Percentiles rank a stretch among this genome's conserved stretches.
phyloP scores from a whole-genome alignment of 2,888 invertebrate species.

The Noctua janthina region DNA sequence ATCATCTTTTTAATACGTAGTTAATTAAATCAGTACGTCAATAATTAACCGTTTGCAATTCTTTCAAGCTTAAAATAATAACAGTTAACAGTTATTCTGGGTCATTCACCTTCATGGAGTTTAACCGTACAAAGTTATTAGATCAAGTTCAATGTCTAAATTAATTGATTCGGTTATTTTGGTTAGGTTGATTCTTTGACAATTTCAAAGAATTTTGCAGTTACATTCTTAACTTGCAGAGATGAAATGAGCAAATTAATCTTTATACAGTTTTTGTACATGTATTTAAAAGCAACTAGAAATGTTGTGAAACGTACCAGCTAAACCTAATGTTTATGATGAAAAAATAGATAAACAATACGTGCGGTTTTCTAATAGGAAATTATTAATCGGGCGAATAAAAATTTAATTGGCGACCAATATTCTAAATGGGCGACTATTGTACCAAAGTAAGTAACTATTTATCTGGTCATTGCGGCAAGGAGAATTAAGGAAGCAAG shows the following conservation, averaged over 20 bases:
- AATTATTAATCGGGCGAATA: too few relatives aligned
- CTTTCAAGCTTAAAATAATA: constrained; percentile 4
- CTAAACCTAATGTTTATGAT: too few relatives aligned
- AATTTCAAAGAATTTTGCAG: neutral
- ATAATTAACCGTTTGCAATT: neutral
- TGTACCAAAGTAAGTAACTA: too few relatives aligned
- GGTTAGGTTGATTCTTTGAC: neutral
- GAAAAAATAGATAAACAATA: neutral
- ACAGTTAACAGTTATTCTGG: neutral
- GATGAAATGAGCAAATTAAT: neutral
- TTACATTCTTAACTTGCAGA: neutral
- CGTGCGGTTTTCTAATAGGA: neutral
- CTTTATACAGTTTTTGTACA: neutral
- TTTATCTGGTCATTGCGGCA: too few relatives aligned
- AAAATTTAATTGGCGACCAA: too few relatives aligned
- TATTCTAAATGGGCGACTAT: too few relatives aligned
- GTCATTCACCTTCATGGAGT: constrained; percentile 20
- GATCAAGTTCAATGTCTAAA: constrained; percentile 5
- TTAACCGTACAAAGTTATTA: neutral
- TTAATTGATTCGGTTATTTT: neutral
- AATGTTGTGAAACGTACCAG: too few relatives aligned
- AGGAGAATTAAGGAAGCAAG: too few relatives aligned
- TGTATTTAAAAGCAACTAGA: too few relatives aligned
- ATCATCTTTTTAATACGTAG: neutral
- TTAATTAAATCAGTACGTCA: constrained; percentile 16